Evolutionary conservation across 2,113 vertebrate species (phyloP), one percentile per base, ranked within the genome.

Genomic region (Alligator sinensis): DNA sequence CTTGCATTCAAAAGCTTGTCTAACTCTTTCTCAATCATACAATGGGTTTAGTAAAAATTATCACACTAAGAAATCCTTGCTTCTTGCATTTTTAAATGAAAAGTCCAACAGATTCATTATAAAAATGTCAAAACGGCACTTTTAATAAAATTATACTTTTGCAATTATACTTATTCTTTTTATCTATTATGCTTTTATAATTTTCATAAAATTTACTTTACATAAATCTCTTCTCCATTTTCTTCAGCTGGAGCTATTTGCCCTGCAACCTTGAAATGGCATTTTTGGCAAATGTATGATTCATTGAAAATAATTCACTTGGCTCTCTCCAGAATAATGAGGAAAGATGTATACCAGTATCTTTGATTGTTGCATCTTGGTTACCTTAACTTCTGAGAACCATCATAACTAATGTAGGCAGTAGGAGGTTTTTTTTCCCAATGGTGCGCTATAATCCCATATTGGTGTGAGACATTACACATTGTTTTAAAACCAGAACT

Each of bases 401-500:
- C 74, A 77, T 91, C 91, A 82, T 81, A 84, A 87, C 92, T 95
- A 89, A 91, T 81, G 75, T 17, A 82, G 68, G 68, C 70, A 86
- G 38, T 87, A 90, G 86, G 90, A 86, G 58, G 38, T 77, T 94
- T 94, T 96, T 94, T 47, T 47, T 47, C 9, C 47, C 89, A 96
- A 93, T 91, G 19, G 81, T 94, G 84, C 47, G 8, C 47, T 9
- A 9, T 85, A 96, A 96, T 94, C 95, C 83, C 88, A 86, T 77
- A 89, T 87, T 85, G 80, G 86, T 93, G 84, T 91, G 93, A 95
- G 94, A 87, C 1, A 1, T 61, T 89, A 92, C 91, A 94, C 92
- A 91, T 94, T 83, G 80, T 95, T 97, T 95, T 95, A 89, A 93
- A 90, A 94, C 84, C 89, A 74, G 82, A 90, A 64, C 47, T 89